These are phyloP conservation scores for Ephestia elutella DNA, from an alignment of 1,140 invertebrate species.

Conservation along the genomic window DNA sequence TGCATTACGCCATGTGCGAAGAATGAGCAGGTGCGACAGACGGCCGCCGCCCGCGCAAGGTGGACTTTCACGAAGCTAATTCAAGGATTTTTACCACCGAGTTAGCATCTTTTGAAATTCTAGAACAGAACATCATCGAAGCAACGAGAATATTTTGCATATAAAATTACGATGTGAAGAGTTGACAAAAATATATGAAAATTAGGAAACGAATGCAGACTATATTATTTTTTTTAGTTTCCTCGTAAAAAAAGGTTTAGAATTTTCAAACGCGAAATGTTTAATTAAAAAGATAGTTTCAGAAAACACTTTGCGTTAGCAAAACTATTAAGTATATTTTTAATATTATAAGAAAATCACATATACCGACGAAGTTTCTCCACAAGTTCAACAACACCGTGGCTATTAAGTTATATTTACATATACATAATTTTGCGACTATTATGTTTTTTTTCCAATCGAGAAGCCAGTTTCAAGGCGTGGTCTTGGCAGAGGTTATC, in stretches of 20 bases:
- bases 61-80: conserved; percentile 51
- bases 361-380: conserved; percentile 30
- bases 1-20: conserved; percentile 57
- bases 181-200: too few relatives aligned
- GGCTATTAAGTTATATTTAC: conserved; percentile 32
- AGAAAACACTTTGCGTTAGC: too few relatives aligned
- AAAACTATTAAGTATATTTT: too few relatives aligned
- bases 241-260: too few relatives aligned
- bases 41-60: conserved; percentile 37
- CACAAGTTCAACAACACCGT: conserved; percentile 21
- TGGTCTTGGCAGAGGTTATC: conserved; percentile 5
- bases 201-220: too few relatives aligned
- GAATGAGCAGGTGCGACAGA: conserved; percentile 54
- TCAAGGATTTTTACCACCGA: conserved; percentile 39
- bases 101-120: not conserved
- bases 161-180: too few relatives aligned
- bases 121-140: too few relatives aligned
- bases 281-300: too few relatives aligned
- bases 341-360: conserved; percentile 17
- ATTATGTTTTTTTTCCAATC: conserved; percentile 24
- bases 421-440: conserved; percentile 38
- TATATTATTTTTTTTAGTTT: too few relatives aligned
- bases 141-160: too few relatives aligned
- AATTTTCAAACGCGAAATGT: too few relatives aligned
- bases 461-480: conserved; percentile 18